A percentile compares a stretch with the other conserved stretches of the same genome.
Evolutionary conservation across 37 sponge, comb jelly and placozoan genomes (phyloP).

Genomic region (Beroe ovata): DNA sequence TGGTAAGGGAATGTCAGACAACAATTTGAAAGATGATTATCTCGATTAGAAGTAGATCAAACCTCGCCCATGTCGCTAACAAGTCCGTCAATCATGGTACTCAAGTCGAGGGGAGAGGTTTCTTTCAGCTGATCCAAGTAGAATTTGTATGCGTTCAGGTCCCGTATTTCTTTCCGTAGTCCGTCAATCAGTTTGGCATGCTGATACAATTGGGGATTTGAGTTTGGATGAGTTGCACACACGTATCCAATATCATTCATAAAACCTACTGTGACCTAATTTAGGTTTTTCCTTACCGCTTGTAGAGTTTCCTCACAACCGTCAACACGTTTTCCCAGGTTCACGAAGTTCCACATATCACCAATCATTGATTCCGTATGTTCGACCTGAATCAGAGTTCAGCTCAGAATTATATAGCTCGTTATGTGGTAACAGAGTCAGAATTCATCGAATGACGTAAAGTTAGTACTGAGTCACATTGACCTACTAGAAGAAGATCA

Average conservation of each 20-base stretch:
- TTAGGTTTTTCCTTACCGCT: conserved; percentile 68
- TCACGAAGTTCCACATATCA: conserved; percentile 88
- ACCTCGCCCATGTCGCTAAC: conserved; percentile 63
- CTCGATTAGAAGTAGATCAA: too few relatives aligned
- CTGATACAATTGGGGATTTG: too few relatives aligned
- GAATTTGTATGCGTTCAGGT: conserved; percentile 66
- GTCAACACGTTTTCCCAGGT: conserved; percentile 77
- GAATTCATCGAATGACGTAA: too few relatives aligned
- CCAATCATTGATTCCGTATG: conserved; percentile 68
- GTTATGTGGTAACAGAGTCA: too few relatives aligned
- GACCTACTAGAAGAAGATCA: too few relatives aligned
- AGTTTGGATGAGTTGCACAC: too few relatives aligned
- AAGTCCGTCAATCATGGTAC: conserved; percentile 61
- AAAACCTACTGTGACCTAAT: background rate
- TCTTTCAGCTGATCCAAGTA: conserved; percentile 53
- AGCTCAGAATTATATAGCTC: background rate
- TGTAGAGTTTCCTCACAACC: conserved; percentile 79
- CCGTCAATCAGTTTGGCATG: conserved; percentile 61
- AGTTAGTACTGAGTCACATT: too few relatives aligned
- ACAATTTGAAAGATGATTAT: too few relatives aligned
- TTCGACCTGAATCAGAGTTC: background rate
- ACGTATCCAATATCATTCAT: background rate
- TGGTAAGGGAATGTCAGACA: too few relatives aligned
- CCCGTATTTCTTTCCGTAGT: conserved; percentile 60
- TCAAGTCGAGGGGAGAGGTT: conserved; percentile 11